Base-by-base conservation (phyloP, 1,140 invertebrate species). In the Drosophila sechellia region DNA sequence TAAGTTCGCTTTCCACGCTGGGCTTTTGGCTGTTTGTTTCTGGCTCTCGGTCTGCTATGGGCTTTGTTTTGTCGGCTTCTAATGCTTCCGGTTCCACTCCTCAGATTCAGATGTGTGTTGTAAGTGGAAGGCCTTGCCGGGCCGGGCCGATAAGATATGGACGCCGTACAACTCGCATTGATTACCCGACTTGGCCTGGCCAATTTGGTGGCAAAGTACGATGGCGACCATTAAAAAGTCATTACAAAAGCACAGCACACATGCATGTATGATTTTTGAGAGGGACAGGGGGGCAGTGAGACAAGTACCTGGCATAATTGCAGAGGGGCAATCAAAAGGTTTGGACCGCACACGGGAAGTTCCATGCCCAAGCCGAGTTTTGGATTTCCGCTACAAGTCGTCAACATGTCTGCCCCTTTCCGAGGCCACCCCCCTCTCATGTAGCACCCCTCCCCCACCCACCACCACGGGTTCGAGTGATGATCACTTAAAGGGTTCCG, bases 11-110 rank as follows among this genome's bases (percentile, higher is more conserved):
- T 69, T 66, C 52, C 54, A 63, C 59, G 50, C 77, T 63, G 60
- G 40, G 45, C 71, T 78, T 68, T 73, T 40, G 54, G 46, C 60
- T 17, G 43, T 49, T 52, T 74, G 43, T 74, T 49, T 70, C 56
- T 54, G 10, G 10, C 42, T 45, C 20, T 45, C 8, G 15, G 43
- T 40, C 37, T 31, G 40, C 43, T 66, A 42, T 55, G 52, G 59
- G 37, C 43, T 55, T 71, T 60, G 12, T 45, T 43, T 54, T 55
- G 69, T 74, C 61, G 73, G 74, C 69, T 70, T 81, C 81, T 87
- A 86, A 86, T 87, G 83, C 83, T 86, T 86, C 83, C 83, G 83
- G 83, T 86, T 79, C 52, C 64, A 57, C 70, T 60, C 56, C 40
- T 42, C 49, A 35, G 53, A 50, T n/a, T 57, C 42, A n/a, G 17